Percentiles rank a stretch among this genome's conserved stretches.
phyloP scores from a whole-genome alignment of 2,888 invertebrate species.

The Octonoba sinensis region DNA sequence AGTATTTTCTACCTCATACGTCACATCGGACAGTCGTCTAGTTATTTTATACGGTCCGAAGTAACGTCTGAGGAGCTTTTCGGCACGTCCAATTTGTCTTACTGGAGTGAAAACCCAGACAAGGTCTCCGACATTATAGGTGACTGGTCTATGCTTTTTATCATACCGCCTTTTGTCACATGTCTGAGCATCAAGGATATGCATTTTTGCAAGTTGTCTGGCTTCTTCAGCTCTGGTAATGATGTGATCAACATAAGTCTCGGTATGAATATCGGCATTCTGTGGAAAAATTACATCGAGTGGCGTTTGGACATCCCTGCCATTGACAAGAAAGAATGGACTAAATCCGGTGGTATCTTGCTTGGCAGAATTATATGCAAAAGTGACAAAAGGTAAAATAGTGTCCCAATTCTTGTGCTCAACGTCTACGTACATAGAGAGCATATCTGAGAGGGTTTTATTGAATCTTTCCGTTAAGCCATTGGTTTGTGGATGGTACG shows the following conservation, averaged over 20 bases:
- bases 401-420: slow-evolving; percentile 21
- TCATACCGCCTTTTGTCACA: slow-evolving; percentile 1
- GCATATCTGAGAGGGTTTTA: no score
- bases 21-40: slow-evolving; percentile 4
- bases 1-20: slow-evolving; percentile 11
- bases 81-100: neutral
- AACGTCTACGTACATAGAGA: slow-evolving; percentile 14
- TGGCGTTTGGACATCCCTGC: slow-evolving; percentile 11
- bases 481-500: no score
- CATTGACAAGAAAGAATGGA: no score
- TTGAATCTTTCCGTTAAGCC: neutral
- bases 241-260: neutral
- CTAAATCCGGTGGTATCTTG: slow-evolving; percentile 2
- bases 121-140: neutral
- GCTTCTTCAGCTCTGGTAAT: slow-evolving; percentile 18
- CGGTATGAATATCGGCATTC: neutral
- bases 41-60: slow-evolving; percentile 32
- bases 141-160: neutral
- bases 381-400: slow-evolving; percentile 26
- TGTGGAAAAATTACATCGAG: slow-evolving; percentile 6
- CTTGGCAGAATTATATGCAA: slow-evolving; percentile 16
- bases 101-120: slow-evolving; percentile 3
- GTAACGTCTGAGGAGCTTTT: slow-evolving; percentile 4
- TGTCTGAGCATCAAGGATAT: neutral
- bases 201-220: slow-evolving; percentile 17